Percentiles rank a stretch among this genome's conserved stretches.
These are phyloP conservation scores for Anolis carolinensis DNA, from an alignment of 2,113 vertebrate genomes.

Conservation along the genomic window DNA sequence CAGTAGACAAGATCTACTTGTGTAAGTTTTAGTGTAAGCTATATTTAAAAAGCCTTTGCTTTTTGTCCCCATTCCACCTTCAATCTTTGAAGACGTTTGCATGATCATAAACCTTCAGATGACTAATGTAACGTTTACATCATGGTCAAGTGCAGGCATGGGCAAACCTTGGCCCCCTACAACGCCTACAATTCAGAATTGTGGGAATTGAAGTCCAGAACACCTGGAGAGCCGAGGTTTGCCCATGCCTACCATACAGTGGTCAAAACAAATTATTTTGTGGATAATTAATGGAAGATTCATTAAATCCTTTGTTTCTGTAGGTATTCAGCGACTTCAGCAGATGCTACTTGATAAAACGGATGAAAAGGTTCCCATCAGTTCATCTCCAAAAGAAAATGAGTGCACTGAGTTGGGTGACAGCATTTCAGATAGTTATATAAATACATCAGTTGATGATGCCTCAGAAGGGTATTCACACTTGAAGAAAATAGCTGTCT, in stretches of 20 bases:
- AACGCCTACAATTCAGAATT: no score
- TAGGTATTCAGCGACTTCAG: slow-evolving; percentile 43
- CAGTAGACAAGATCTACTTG: slow-evolving; percentile 43
- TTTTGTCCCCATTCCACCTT: background rate
- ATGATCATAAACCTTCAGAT: background rate
- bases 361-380: background rate
- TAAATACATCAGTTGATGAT: slow-evolving; percentile 19
- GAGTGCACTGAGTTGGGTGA: background rate
- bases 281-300: no score
- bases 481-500: slow-evolving; percentile 32
- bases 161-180: no score
- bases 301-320: background rate
- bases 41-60: background rate
- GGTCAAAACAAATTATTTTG: no score
- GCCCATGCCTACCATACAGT: no score
- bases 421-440: background rate
- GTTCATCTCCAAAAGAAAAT: background rate
- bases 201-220: no score
- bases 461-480: slow-evolving; percentile 26
- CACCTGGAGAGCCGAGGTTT: no score
- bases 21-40: slow-evolving; percentile 28
- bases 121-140: background rate
- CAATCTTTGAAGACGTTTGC: background rate
- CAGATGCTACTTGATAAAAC: background rate
- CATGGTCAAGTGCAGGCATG: background rate